Conservation (phyloP, 1,140 invertebrate genomes). For the Archegozetes longisetosus region DNA sequence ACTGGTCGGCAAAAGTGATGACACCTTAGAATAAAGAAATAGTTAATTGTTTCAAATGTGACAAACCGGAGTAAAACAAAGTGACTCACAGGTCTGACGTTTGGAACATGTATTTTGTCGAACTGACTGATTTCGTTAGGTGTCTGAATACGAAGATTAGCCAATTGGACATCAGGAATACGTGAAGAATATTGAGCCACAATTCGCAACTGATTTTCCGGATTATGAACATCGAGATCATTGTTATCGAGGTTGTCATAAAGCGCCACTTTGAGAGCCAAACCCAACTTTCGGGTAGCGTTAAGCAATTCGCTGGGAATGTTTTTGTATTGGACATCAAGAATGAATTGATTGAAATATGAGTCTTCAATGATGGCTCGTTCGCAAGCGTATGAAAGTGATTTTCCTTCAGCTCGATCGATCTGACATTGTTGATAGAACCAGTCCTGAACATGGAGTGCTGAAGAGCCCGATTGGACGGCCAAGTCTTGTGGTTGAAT, state of each 20-base stretch:
- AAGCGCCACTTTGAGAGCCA: conserved; percentile 12
- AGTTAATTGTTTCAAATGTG: not conserved
- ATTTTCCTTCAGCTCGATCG: conserved; percentile 11
- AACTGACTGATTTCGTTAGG: conserved; percentile 10
- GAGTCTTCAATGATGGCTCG: conserved; percentile 15
- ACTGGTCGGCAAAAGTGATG: not conserved
- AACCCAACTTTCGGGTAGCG: not conserved
- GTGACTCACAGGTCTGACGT: conserved; percentile 9
- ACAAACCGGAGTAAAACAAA: too few species aligned
- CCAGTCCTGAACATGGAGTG: conserved; percentile 7
- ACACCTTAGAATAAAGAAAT: not conserved
- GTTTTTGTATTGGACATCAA: conserved; percentile 17
- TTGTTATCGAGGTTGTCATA: conserved; percentile 3
- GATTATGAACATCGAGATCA: not conserved
- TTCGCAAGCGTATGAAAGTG: conserved; percentile 13
- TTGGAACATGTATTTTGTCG: conserved; percentile 5
- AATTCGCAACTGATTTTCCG: conserved; percentile 5
- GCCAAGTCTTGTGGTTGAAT: conserved; percentile 1
- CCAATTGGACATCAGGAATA: conserved; percentile 13
- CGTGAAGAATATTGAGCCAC: conserved; percentile 4
- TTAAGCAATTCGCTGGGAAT: not conserved
- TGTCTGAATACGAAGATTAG: not conserved
- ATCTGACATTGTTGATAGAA: conserved; percentile 16
- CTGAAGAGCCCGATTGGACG: not conserved
- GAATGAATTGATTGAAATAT: conserved; percentile 16